phyloP scores from a whole-genome alignment of 2,113 vertebrate genomes.

The Numida meleagris region DNA sequence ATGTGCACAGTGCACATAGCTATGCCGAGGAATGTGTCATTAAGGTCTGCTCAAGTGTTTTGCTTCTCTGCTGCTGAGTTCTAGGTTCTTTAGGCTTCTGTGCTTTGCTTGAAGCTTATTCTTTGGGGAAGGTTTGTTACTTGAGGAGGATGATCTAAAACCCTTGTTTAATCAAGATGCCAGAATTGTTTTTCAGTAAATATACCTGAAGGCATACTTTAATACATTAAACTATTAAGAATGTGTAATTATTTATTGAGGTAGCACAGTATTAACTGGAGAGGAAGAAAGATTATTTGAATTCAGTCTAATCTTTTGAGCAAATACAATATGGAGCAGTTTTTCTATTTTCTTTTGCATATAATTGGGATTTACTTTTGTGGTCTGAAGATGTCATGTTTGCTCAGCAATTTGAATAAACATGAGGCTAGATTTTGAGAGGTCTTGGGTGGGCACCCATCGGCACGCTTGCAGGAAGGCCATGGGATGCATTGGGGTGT shows the following conservation, averaged over 20 bases:
- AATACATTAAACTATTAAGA: slow-evolving; percentile 18
- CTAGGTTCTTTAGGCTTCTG: not conserved
- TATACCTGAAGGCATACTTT: slow-evolving; percentile 25
- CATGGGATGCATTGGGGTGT: not conserved
- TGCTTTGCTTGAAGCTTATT: not conserved
- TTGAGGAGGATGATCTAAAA: slow-evolving; percentile 15
- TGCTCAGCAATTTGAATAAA: slow-evolving; percentile 21
- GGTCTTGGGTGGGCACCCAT: not conserved
- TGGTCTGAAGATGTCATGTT: not conserved
- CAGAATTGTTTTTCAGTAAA: slow-evolving; percentile 17
- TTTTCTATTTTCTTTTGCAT: slow-evolving; percentile 34
- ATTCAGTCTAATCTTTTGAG: slow-evolving; percentile 40
- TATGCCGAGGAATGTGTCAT: not conserved
- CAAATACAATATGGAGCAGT: not conserved
- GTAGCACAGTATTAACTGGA: not conserved
- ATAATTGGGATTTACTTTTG: not conserved
- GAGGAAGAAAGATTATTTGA: not conserved
- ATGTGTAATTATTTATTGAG: slow-evolving; percentile 37
- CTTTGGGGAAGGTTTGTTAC: not conserved
- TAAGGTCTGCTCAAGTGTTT: not conserved
- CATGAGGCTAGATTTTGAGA: not conserved
- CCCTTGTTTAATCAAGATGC: slow-evolving; percentile 11
- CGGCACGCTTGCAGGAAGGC: not conserved
- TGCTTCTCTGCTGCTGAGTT: not conserved
- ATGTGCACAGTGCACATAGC: not conserved